Conservation (phyloP, 2,113 vertebrate species). For the Tetrao urogallus region DNA sequence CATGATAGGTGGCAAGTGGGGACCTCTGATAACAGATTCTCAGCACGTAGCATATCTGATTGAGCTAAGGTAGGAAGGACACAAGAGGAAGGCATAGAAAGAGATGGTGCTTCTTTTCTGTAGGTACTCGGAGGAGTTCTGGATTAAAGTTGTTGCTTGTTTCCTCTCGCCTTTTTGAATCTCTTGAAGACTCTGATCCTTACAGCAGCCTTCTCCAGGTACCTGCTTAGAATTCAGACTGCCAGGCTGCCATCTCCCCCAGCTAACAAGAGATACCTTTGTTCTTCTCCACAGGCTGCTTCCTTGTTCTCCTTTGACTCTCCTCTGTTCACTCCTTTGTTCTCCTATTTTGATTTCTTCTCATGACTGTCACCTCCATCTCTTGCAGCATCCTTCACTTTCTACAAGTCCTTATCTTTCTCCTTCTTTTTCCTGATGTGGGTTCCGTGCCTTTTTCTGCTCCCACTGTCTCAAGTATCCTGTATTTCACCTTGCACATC, state of each 20-base stretch:
- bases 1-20: neutral
- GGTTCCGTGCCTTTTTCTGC: neutral
- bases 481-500: neutral
- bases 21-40: neutral
- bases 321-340: neutral
- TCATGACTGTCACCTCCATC: neutral
- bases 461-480: neutral
- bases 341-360: neutral
- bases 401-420: neutral
- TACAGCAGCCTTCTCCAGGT: neutral
- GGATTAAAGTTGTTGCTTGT: neutral
- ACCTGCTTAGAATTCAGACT: neutral
- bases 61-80: neutral
- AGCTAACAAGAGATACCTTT: neutral
- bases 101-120: neutral
- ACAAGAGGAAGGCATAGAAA: neutral
- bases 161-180: neutral
- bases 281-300: neutral
- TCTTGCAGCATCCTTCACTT: neutral
- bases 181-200: neutral
- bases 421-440: neutral
- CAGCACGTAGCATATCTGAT: neutral
- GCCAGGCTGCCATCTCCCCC: neutral
- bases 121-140: neutral
- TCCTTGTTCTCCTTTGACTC: neutral